Conservation (phyloP, 1,140 invertebrate genomes). For the Nixonia krombeini region DNA sequence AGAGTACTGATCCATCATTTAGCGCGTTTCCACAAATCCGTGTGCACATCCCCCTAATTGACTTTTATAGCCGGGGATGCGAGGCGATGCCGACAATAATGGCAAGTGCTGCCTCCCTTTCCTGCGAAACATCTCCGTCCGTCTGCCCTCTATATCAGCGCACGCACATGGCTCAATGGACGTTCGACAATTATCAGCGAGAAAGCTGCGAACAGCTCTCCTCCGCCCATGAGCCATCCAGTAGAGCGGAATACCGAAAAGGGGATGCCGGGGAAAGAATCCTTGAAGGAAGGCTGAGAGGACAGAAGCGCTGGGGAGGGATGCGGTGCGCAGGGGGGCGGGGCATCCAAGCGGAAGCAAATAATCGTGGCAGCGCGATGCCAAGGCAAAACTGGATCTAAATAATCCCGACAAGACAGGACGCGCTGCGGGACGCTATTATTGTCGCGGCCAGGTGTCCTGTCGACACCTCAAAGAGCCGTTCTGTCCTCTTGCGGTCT, state of each 20-base stretch:
- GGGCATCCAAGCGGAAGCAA: constrained; percentile 12
- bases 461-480: constrained; percentile 32
- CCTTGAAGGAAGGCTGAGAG: neutral
- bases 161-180: neutral
- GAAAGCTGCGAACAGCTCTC: constrained; percentile 2
- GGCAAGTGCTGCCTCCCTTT: neutral
- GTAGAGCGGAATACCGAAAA: constrained; percentile 4
- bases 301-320: neutral
- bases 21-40: neutral
- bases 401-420: constrained; percentile 19
- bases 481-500: constrained; percentile 13
- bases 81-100: constrained; percentile 1
- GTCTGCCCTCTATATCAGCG: neutral
- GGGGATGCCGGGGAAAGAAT: neutral
- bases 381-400: constrained; percentile 4
- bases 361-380: constrained; percentile 11
- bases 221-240: constrained; percentile 9
- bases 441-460: constrained; percentile 28
- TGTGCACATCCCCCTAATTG: constrained; percentile 10
- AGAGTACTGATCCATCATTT: constrained; percentile 4
- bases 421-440: constrained; percentile 17
- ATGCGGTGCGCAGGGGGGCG: neutral
- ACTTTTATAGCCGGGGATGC: constrained; percentile 17
- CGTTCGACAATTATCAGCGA: constrained; percentile 15
- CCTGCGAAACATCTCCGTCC: neutral